These are phyloP conservation scores for Mycogona germanica DNA, from an alignment of 2,888 invertebrate species.

Conservation along the genomic window DNA sequence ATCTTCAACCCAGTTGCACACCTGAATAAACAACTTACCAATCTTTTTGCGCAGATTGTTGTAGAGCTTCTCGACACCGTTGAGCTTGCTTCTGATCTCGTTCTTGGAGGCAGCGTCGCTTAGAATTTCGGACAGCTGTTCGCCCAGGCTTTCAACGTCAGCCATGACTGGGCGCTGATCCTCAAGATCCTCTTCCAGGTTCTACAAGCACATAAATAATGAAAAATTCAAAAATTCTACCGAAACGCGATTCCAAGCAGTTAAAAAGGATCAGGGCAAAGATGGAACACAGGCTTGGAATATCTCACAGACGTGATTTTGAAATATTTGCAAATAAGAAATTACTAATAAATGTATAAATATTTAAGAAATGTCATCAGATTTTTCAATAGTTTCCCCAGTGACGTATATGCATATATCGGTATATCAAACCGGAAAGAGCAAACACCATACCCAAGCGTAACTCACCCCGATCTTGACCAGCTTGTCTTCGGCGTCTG, in stretches of 20 bases:
- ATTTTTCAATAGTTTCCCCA: constrained; percentile 7
- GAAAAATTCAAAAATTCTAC: no score
- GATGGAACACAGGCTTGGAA: no score
- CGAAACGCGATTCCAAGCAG: no score
- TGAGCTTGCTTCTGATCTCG: constrained; percentile 79
- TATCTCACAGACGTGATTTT: no score
- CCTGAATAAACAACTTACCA: constrained; percentile 48
- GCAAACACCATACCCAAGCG: constrained; percentile 27
- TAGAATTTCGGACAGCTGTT: constrained; percentile 65
- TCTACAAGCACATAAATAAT: constrained; percentile 30
- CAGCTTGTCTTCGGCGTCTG: constrained; percentile 71
- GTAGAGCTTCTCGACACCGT: constrained; percentile 74
- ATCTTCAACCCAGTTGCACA: background rate
- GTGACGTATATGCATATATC: no score
- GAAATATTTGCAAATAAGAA: no score
- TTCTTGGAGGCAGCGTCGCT: constrained; percentile 81
- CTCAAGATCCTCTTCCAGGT: constrained; percentile 74
- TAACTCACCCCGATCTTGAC: constrained; percentile 56
- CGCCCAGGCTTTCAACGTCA: constrained; percentile 82
- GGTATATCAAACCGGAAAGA: background rate
- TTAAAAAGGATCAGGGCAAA: no score
- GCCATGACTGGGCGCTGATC: constrained; percentile 76
- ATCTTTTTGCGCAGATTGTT: constrained; percentile 78
- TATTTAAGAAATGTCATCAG: no score
- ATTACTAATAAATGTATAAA: no score